Conservation (phyloP, 2,113 vertebrate species). For the Campylorhamphus procurvoides region DNA sequence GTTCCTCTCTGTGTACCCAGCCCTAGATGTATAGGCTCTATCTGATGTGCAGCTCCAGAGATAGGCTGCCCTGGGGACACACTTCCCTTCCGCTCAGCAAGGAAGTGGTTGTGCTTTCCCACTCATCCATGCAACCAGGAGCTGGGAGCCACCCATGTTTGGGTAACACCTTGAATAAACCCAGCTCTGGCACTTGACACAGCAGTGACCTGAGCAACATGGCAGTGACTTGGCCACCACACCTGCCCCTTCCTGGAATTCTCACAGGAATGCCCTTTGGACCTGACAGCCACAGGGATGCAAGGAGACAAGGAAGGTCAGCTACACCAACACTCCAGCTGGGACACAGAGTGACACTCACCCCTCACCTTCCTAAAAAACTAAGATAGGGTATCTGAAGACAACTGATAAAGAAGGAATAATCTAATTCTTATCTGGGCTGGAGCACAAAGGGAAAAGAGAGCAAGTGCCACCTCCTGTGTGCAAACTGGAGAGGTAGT, state of each 20-base stretch:
- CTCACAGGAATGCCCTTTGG: not conserved
- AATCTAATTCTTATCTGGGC: not conserved
- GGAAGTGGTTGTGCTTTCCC: not conserved
- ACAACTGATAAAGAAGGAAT: not conserved
- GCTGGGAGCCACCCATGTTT: not conserved
- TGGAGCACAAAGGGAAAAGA: not conserved
- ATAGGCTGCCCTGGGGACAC: not conserved
- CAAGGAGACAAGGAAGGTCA: not conserved
- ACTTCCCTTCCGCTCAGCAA: rapidly evolving
- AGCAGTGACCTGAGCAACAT: not conserved
- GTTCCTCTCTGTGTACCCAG: not conserved
- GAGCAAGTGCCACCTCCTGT: not conserved
- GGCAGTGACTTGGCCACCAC: not conserved
- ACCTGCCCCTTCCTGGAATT: not conserved
- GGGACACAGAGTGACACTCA: not conserved
- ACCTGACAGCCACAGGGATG: not conserved
- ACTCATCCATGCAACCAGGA: not conserved
- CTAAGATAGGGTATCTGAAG: not conserved
- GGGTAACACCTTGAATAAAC: not conserved
- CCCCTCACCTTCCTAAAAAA: not conserved
- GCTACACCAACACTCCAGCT: not conserved
- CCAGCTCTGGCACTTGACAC: not conserved
- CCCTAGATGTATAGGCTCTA: not conserved
- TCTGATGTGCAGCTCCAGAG: not conserved
- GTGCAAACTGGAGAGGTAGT: not conserved